Evolutionary conservation across 2,113 vertebrate species (phyloP), one percentile per base, ranked within the genome.

Genomic region (Calypte anna): DNA sequence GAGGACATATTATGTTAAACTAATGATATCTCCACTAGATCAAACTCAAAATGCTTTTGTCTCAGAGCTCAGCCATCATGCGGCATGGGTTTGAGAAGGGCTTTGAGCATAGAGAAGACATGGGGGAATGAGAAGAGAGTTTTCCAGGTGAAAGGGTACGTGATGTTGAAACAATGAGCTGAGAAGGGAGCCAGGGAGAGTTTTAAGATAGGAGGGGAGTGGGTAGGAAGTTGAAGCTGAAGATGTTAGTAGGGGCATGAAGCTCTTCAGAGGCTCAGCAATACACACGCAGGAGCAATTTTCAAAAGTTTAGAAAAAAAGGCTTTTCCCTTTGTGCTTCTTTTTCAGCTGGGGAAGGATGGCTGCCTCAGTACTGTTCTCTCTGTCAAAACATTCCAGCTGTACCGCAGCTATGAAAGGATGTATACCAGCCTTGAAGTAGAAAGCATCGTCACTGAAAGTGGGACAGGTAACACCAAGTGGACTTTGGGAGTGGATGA

Each of bases 391-490:
- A 86, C 74, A 18, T 94, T 98, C 81, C 97, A 84, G 74, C 96
- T 98, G 17, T 95, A 96, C 66, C 92, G 74, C 70, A 86, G 73
- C 66, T 95, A 88, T 40, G 75, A 82, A 53, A 91, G 83, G 81
- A 78, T 74, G 68, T 96, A 84, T 46, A 64, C 94, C 86, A 84
- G 67, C 18, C 96, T 98, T 64, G 51, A 84, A 0, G 4, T 96
- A 44, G 92, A 96, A 23, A 92, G 76, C 46, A 64, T 63, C 5
- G 19, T 98, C 59, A 98, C 96, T 17, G 97, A 98, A 95, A 88
- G 43, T n/a, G 98, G 97, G 27, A 98, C 98, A 97, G 98, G 98
- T 97, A 97, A 98, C 51, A 28, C 8, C 30, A 67, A 21, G 13
- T 9, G 44, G 27, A 75, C 12, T 1, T 7, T 90, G 38, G 55